Evolutionary conservation across 2,888 invertebrate genomes (phyloP).

Genomic region (Drosophila rellima): DNA sequence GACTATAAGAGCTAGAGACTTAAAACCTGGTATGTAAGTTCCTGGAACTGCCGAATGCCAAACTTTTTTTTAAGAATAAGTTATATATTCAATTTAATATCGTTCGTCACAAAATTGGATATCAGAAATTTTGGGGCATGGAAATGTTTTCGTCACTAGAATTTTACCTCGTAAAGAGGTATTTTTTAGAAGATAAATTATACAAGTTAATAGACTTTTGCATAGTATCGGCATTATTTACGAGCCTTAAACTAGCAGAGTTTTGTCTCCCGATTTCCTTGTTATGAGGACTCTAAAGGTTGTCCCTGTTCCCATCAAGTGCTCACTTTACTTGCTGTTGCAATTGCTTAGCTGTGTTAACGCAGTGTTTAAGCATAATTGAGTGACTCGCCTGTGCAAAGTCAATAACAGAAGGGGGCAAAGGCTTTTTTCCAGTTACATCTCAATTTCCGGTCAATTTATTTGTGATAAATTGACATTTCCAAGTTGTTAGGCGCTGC

Average conservation of each 20-base stretch:
- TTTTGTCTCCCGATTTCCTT: background rate
- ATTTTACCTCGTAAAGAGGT: no score
- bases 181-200: no score
- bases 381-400: conserved; percentile 2
- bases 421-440: background rate
- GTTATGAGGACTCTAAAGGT: background rate
- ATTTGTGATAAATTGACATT: conserved; percentile 40
- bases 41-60: no score
- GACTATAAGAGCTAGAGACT: no score
- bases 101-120: no score
- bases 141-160: no score
- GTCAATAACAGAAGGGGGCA: conserved; percentile 10
- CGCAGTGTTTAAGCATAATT: conserved; percentile 28
- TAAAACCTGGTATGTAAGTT: no score
- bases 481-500: conserved; percentile 46
- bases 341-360: background rate
- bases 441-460: conserved; percentile 33
- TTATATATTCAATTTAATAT: no score
- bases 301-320: background rate
- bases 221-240: background rate
- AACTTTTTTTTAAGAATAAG: no score
- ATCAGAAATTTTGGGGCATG: no score
- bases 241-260: background rate
- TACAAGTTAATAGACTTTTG: background rate
- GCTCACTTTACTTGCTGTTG: background rate